Evolutionary conservation across 2,888 invertebrate species (phyloP).

Genomic region (Trichacis sp.): DNA sequence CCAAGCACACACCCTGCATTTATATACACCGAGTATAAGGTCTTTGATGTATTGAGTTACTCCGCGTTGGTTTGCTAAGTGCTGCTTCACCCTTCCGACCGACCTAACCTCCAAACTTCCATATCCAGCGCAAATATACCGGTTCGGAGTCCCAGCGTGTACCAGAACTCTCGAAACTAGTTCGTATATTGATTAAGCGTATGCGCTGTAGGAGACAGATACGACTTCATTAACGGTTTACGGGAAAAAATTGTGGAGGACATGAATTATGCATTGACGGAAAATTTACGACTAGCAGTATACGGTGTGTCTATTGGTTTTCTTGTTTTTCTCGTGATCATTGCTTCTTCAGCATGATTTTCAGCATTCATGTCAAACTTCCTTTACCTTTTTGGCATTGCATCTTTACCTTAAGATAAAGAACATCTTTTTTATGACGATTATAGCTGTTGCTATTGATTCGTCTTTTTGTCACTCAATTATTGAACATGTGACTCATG

Average conservation of each 20-base stretch:
- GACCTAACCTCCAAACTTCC: constrained; percentile 45
- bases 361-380: too few relatives aligned
- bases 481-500: too few relatives aligned
- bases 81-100: constrained; percentile 55
- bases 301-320: too few relatives aligned
- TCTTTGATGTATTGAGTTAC: constrained; percentile 68
- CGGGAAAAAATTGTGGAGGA: not conserved
- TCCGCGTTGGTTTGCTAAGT: constrained; percentile 64
- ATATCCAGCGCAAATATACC: constrained; percentile 43
- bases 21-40: constrained; percentile 55
- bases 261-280: too few relatives aligned
- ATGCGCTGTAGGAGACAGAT: constrained; percentile 28
- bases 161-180: constrained; percentile 61
- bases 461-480: too few relatives aligned
- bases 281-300: too few relatives aligned
- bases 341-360: too few relatives aligned
- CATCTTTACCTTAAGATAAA: too few relatives aligned
- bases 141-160: constrained; percentile 42
- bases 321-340: too few relatives aligned
- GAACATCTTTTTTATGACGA: too few relatives aligned
- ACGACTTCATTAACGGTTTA: constrained; percentile 19
- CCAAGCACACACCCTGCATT: constrained; percentile 11
- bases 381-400: too few relatives aligned
- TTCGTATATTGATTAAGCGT: constrained; percentile 47
- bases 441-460: too few relatives aligned